Conservation (phyloP, 2,888 invertebrate genomes). For the Masnerella sp. region DNA sequence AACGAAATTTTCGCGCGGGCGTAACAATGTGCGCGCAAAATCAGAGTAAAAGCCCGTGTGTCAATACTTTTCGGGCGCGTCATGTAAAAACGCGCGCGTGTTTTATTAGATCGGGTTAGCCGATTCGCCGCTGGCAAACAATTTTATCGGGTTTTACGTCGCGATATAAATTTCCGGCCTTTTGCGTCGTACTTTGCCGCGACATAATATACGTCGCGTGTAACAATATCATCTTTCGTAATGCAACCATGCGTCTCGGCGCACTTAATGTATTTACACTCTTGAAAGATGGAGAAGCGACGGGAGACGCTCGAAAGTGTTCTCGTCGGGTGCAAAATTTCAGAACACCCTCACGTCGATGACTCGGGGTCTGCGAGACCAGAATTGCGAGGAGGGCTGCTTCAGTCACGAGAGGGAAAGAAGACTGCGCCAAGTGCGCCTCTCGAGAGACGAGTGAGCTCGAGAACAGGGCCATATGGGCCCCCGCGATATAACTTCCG, state of each 20-base stretch:
- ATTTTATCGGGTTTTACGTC: slow-evolving; percentile 46
- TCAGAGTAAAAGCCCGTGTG: background rate
- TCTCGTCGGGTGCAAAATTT: slow-evolving; percentile 57
- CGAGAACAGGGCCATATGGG: slow-evolving; percentile 32
- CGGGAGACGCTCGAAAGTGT: slow-evolving; percentile 54
- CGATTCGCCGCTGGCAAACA: slow-evolving; percentile 29
- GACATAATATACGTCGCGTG: slow-evolving; percentile 51
- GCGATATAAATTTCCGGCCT: slow-evolving; percentile 50
- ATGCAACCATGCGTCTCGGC: slow-evolving; percentile 51
- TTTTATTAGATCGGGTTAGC: slow-evolving; percentile 26
- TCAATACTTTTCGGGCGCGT: background rate
- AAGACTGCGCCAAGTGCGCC: slow-evolving; percentile 31
- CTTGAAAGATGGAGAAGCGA: slow-evolving; percentile 56
- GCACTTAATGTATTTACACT: slow-evolving; percentile 60
- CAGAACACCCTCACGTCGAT: slow-evolving; percentile 55
- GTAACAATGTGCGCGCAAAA: slow-evolving; percentile 1
- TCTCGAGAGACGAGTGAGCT: slow-evolving; percentile 36
- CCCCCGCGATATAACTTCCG: slow-evolving; percentile 7
- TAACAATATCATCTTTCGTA: slow-evolving; percentile 58
- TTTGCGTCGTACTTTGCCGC: slow-evolving; percentile 31
- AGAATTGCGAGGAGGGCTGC: slow-evolving; percentile 45
- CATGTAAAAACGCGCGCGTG: slow-evolving; percentile 2
- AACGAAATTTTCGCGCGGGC: background rate
- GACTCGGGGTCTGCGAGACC: slow-evolving; percentile 51
- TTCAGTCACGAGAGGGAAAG: slow-evolving; percentile 27